Conservation (phyloP, 2,113 vertebrate genomes). For the Dinomys branickii region DNA sequence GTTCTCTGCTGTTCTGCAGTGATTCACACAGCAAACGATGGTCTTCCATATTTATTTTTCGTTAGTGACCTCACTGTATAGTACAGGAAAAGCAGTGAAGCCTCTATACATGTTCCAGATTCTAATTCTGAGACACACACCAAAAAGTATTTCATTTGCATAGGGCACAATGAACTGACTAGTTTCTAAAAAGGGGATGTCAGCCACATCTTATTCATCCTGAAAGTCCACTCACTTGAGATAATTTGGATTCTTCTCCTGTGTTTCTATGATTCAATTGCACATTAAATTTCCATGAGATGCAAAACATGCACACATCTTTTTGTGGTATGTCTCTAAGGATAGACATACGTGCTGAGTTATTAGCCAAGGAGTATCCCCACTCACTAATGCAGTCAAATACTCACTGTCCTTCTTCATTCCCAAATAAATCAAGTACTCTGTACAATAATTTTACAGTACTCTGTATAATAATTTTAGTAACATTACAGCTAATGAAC, state of each 20-base stretch:
- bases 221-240: conserved; percentile 12
- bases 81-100: not conserved
- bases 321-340: not conserved
- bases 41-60: not conserved
- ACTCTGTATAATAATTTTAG: not conserved
- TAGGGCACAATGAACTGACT: not conserved
- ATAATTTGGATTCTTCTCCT: not conserved
- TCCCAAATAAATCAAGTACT: not conserved
- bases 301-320: not conserved
- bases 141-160: not conserved
- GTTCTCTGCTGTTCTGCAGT: not conserved
- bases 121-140: not conserved
- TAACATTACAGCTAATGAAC: not conserved
- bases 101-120: not conserved
- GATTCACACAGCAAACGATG: not conserved
- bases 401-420: not conserved
- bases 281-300: not conserved
- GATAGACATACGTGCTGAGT: not conserved
- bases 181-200: not conserved
- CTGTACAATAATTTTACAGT: not conserved
- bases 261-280: not conserved
- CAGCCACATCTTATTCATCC: not conserved
- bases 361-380: not conserved
- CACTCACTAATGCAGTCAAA: not conserved
- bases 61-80: not conserved